phyloP scores from a whole-genome alignment of 2,113 vertebrate species.

The Corythaeola cristata region DNA sequence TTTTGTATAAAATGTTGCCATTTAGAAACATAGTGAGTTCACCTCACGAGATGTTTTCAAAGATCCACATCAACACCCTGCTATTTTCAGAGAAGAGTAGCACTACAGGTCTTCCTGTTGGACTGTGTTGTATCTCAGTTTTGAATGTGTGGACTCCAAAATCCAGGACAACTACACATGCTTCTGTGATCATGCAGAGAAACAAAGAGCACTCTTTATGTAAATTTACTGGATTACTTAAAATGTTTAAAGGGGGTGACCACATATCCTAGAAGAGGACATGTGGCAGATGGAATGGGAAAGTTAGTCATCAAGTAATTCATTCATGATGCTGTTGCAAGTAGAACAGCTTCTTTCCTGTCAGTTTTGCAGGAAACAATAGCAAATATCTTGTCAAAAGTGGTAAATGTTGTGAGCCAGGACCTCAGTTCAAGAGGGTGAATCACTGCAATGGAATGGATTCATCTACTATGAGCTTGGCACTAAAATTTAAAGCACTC shows the following conservation, averaged over 20 bases:
- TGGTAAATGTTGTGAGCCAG: neutral
- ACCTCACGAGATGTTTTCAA: neutral
- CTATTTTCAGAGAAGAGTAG: neutral
- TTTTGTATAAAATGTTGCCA: neutral
- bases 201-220: neutral
- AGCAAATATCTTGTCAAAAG: neutral
- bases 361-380: neutral
- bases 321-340: neutral
- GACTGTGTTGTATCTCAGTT: neutral
- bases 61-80: neutral
- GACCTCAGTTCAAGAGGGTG: neutral
- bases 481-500: neutral
- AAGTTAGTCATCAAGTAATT: neutral
- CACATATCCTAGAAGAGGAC: neutral
- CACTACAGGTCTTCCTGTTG: accelerated
- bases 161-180: neutral
- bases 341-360: neutral
- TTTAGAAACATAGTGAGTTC: neutral
- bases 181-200: neutral
- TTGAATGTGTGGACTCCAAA: neutral
- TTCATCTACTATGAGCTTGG: neutral
- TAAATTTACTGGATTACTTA: neutral
- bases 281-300: neutral
- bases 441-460: neutral
- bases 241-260: neutral